Conservation (phyloP, 2,113 vertebrate species). For the Morone saxatilis region DNA sequence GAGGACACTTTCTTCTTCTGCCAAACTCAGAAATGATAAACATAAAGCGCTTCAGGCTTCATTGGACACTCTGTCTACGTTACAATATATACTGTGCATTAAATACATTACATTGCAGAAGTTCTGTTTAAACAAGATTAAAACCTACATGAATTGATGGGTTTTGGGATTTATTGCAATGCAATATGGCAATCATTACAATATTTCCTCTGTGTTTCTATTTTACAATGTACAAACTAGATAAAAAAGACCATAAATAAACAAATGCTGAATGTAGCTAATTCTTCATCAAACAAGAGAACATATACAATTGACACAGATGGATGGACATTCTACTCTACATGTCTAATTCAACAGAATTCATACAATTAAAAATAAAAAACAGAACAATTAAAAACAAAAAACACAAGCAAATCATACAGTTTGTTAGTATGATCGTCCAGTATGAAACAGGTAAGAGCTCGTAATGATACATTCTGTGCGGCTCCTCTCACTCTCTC, state of each 20-base stretch:
- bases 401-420: constrained; percentile 57
- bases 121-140: constrained; percentile 17
- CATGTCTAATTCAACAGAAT: constrained; percentile 67
- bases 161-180: constrained; percentile 94
- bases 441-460: constrained; percentile 88
- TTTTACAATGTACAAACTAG: constrained; percentile 99
- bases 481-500: constrained; percentile 74
- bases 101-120: constrained; percentile 35
- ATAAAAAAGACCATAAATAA: constrained; percentile 99
- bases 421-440: constrained; percentile 72
- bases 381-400: constrained; percentile 1
- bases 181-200: constrained; percentile 87
- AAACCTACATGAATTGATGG: constrained; percentile 44
- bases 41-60: constrained; percentile 8
- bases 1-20: constrained; percentile 61
- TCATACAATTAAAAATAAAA: constrained; percentile 44
- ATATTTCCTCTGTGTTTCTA: constrained; percentile 89
- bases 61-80: neutral
- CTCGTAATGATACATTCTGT: constrained; percentile 93
- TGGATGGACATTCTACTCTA: constrained; percentile 75
- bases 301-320: constrained; percentile 78
- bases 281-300: constrained; percentile 82
- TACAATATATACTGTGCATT: constrained; percentile 14
- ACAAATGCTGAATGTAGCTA: constrained; percentile 97
- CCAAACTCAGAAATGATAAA: constrained; percentile 44